Percentiles rank a stretch among this genome's conserved stretches.
phyloP scores from a whole-genome alignment of 2,113 vertebrate genomes.

The Petromus typicus region DNA sequence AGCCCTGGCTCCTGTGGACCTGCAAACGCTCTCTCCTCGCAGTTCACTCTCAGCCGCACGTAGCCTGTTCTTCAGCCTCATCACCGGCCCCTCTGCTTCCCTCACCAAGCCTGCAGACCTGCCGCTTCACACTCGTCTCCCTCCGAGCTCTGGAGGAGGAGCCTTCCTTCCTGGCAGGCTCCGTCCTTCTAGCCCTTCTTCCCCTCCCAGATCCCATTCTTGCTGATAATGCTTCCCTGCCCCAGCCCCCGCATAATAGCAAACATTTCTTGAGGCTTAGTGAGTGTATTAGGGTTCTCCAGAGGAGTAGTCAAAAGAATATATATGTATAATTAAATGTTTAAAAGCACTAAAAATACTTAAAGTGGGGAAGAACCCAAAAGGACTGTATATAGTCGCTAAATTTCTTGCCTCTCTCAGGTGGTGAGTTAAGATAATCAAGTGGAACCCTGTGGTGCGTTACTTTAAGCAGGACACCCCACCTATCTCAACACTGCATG shows the following conservation, averaged over 20 bases:
- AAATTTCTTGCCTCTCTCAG: not conserved
- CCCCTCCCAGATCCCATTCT: not conserved
- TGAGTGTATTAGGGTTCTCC: not conserved
- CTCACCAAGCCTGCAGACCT: not conserved
- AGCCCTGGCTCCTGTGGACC: not conserved
- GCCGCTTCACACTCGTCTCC: not conserved
- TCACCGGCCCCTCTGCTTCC: fast-evolving
- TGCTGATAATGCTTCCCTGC: not conserved
- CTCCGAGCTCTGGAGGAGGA: not conserved
- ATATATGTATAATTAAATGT: no score
- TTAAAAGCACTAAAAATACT: no score
- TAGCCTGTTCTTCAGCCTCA: no score
- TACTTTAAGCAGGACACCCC: not conserved
- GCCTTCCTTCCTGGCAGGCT: not conserved
- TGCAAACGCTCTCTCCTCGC: not conserved
- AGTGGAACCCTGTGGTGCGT: not conserved
- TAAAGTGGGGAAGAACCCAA: no score
- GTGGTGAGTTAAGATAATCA: not conserved
- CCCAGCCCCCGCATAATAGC: not conserved
- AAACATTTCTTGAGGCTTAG: not conserved
- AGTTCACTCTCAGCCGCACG: not conserved
- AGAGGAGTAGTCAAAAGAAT: no score
- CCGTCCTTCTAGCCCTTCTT: not conserved
- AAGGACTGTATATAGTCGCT: no score
- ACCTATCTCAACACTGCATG: not conserved